Evolutionary conservation across 2,113 vertebrate genomes (phyloP).

Genomic region (Nothocercus julius): DNA sequence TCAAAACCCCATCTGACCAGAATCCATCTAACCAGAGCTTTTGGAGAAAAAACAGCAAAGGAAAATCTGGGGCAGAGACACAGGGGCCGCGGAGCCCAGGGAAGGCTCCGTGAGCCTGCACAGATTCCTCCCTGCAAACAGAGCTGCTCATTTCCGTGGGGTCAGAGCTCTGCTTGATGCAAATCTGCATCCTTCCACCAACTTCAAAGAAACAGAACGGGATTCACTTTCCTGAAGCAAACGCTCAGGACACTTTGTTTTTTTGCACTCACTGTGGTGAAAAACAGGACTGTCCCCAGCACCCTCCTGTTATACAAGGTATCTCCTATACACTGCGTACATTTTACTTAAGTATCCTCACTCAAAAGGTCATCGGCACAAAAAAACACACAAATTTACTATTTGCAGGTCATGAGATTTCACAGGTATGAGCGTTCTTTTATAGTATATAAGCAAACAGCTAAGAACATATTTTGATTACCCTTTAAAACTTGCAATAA

Average conservation of each 20-base stretch:
- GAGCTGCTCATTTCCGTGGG: neutral
- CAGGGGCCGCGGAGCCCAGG: neutral
- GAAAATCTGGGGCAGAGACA: neutral
- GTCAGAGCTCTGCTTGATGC: neutral
- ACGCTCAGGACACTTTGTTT: neutral
- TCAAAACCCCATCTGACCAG: neutral
- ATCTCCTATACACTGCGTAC: neutral
- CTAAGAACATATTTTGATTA: conserved; percentile 49
- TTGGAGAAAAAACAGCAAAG: neutral
- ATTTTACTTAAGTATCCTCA: neutral
- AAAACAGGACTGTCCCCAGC: neutral
- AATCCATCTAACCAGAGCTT: neutral
- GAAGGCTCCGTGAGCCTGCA: neutral
- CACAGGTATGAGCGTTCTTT: conserved; percentile 62
- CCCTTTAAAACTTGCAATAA: conserved; percentile 66
- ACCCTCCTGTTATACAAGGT: accelerated
- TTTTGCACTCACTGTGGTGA: neutral
- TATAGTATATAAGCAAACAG: conserved; percentile 41
- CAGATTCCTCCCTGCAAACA: neutral
- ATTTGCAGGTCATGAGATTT: conserved; percentile 42
- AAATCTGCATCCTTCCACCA: accelerated
- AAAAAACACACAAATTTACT: neutral
- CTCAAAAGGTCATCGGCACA: neutral
- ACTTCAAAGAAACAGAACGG: neutral
- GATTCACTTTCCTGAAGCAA: neutral